Evolutionary conservation across 2,113 vertebrate genomes (phyloP).

Genomic region (Panthera tigris): DNA sequence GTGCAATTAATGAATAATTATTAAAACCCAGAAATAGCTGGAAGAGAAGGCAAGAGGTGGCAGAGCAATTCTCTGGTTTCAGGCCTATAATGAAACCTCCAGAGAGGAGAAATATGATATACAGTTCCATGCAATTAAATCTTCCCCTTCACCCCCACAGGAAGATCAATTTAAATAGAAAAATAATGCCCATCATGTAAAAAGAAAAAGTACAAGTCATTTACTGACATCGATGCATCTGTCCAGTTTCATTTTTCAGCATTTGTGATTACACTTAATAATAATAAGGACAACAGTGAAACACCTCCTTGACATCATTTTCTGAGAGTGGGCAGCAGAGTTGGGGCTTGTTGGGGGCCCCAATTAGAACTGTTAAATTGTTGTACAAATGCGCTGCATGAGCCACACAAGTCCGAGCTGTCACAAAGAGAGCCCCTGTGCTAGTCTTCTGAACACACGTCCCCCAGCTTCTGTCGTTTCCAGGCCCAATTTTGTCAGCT

Average conservation of each 20-base stretch:
- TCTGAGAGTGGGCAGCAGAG: not conserved
- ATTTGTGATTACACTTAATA: constrained; percentile 35
- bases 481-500: constrained; percentile 47
- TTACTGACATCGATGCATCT: not conserved
- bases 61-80: constrained; percentile 79
- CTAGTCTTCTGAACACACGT: not conserved
- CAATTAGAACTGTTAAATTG: not conserved
- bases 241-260: constrained; percentile 23
- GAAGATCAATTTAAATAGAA: constrained; percentile 76
- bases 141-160: constrained; percentile 6
- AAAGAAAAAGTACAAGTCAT: constrained; percentile 51
- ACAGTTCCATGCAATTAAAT: constrained; percentile 79
- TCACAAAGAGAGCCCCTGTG: not conserved
- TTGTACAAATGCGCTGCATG: not conserved
- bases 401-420: not conserved
- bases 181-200: constrained; percentile 66
- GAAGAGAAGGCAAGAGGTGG: constrained; percentile 83
- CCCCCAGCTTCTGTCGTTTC: constrained; percentile 29
- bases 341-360: not conserved
- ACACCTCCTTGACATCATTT: not conserved
- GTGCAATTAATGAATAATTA: constrained; percentile 90
- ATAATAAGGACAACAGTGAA: not conserved
- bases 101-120: constrained; percentile 75
- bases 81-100: constrained; percentile 84
- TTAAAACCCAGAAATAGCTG: constrained; percentile 88